Evolutionary conservation across 2,113 vertebrate species (phyloP).

Genomic region (Anarrhichthys ocellatus): DNA sequence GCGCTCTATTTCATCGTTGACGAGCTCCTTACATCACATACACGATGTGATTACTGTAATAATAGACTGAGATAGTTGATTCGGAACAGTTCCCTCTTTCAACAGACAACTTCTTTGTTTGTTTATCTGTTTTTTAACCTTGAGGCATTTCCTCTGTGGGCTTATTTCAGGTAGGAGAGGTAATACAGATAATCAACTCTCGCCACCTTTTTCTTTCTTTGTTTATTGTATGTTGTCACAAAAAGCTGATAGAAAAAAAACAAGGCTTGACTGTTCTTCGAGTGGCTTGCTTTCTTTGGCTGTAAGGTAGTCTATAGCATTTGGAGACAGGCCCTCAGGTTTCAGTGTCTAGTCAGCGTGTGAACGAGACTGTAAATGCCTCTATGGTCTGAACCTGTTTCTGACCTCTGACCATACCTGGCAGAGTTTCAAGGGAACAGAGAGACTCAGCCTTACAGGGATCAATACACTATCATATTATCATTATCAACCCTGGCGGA

Average conservation of each 20-base stretch:
- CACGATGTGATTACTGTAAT: neutral
- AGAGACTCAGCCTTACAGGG: neutral
- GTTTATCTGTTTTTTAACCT: slow-evolving; percentile 5
- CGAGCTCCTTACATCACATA: neutral
- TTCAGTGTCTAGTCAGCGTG: neutral
- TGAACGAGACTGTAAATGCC: neutral
- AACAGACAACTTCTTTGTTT: neutral
- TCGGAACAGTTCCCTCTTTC: neutral
- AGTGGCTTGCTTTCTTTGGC: neutral
- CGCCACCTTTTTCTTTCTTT: neutral
- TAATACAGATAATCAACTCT: slow-evolving; percentile 6
- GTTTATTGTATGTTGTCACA: neutral
- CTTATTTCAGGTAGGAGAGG: neutral
- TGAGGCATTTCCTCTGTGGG: slow-evolving; percentile 1
- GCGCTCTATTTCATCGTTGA: neutral
- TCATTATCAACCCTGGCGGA: slow-evolving; percentile 13
- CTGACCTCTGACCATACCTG: slow-evolving; percentile 29
- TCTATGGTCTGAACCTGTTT: neutral
- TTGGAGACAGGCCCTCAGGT: neutral
- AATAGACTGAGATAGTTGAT: neutral
- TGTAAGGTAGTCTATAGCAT: neutral
- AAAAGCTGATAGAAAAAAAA: neutral
- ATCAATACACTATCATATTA: slow-evolving; percentile 26
- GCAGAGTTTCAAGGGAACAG: slow-evolving; percentile 3
- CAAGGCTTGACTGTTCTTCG: neutral